phyloP scores from a whole-genome alignment of 2,797 vertebrate genomes.

The Melanotaenia parkinsoni region DNA sequence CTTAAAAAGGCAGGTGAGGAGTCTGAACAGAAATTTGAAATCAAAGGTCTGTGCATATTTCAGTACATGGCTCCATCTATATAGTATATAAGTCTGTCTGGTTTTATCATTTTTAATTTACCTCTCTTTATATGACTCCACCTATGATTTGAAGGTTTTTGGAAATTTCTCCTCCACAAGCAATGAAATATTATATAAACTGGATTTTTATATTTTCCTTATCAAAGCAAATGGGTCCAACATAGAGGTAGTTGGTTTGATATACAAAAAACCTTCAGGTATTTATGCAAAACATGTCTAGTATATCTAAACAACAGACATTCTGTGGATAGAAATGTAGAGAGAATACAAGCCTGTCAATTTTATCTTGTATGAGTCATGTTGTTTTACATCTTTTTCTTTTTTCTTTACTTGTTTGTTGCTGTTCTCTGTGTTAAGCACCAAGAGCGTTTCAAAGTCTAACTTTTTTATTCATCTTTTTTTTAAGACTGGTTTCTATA shows the following conservation, averaged over 20 bases:
- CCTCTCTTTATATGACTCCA: neutral
- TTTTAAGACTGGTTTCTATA: neutral
- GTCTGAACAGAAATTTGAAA: slow-evolving; percentile 35
- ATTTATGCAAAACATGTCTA: neutral
- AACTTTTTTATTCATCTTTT: neutral
- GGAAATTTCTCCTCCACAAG: slow-evolving; percentile 17
- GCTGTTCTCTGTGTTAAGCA: neutral
- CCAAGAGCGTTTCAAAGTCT: neutral
- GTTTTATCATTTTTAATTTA: slow-evolving; percentile 57
- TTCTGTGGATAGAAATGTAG: neutral
- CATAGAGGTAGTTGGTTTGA: slow-evolving; percentile 5
- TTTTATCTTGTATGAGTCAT: neutral
- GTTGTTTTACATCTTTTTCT: neutral
- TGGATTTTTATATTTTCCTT: neutral
- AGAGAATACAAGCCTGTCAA: neutral
- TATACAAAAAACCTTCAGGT: neutral
- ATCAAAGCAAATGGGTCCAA: slow-evolving; percentile 27
- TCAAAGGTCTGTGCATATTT: slow-evolving; percentile 39
- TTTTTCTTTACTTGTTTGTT: neutral
- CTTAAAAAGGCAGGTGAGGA: slow-evolving; percentile 37
- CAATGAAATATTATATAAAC: slow-evolving; percentile 27
- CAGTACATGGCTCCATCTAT: slow-evolving; percentile 20
- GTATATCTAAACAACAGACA: neutral
- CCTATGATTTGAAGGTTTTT: slow-evolving; percentile 12
- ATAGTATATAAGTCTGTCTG: slow-evolving; percentile 20